phyloP scores from a whole-genome alignment of 2,113 vertebrate species.

The Cyanoliseus patagonus region DNA sequence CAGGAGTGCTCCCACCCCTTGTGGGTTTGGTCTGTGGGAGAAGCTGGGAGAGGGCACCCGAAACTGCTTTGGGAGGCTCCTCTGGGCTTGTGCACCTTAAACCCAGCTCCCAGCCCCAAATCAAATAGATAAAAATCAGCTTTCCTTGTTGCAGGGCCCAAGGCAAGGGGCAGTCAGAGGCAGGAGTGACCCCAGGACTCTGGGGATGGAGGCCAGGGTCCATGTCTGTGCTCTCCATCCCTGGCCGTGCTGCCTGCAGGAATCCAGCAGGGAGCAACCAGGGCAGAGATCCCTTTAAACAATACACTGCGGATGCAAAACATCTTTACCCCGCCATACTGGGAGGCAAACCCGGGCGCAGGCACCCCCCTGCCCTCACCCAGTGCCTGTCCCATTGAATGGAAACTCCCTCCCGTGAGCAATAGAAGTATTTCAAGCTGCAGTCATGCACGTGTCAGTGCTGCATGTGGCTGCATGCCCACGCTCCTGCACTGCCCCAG shows the following conservation, averaged over 20 bases:
- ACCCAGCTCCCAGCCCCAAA: neutral
- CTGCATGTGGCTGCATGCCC: neutral
- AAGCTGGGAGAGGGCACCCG: neutral
- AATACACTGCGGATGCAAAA: neutral
- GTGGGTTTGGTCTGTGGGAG: neutral
- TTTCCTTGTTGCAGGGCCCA: neutral
- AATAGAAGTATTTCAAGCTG: neutral
- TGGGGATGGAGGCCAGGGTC: rapidly evolving
- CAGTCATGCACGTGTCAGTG: neutral
- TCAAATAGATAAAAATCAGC: neutral
- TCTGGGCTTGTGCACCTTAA: neutral
- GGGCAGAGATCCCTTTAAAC: neutral
- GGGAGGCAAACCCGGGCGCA: neutral
- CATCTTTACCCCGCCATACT: neutral
- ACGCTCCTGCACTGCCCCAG: neutral
- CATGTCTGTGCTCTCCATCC: neutral
- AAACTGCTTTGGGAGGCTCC: neutral
- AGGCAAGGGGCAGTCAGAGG: neutral
- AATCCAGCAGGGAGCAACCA: neutral
- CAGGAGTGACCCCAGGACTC: neutral
- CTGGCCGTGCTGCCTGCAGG: neutral
- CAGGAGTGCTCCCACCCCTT: neutral
- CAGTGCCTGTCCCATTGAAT: neutral
- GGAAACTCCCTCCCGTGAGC: neutral
- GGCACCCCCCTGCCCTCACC: neutral